These are phyloP conservation scores for Aphodius sticticus DNA, from an alignment of 2,888 invertebrate species.

Conservation along the genomic window DNA sequence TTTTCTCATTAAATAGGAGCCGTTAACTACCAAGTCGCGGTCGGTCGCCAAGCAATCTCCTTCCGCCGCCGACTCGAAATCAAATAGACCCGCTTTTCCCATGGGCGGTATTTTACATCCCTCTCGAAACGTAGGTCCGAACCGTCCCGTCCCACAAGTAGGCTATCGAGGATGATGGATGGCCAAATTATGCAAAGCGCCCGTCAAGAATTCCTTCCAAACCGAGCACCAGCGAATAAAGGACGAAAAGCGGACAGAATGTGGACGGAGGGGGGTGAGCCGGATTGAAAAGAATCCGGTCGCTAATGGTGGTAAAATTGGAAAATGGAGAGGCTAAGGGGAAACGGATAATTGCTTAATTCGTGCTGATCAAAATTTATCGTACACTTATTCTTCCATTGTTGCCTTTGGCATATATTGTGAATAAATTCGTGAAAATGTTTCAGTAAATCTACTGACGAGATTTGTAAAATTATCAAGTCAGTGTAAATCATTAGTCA, in stretches of 20 bases:
- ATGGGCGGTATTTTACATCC: neutral
- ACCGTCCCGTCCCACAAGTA: neutral
- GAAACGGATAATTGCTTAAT: neutral
- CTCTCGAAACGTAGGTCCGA: neutral
- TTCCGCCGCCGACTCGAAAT: neutral
- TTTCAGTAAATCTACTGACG: no score
- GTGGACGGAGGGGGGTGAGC: neutral
- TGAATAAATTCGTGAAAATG: no score
- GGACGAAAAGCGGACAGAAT: neutral
- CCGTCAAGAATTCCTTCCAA: neutral
- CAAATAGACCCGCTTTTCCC: neutral
- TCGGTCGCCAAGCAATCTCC: neutral
- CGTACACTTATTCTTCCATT: neutral
- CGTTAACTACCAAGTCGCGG: conserved; percentile 4
- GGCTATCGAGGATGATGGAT: neutral
- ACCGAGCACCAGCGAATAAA: neutral
- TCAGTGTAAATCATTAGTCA: no score
- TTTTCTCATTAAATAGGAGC: neutral
- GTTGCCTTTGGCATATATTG: no score
- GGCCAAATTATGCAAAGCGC: neutral
- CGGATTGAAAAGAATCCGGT: neutral
- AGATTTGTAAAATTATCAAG: no score
- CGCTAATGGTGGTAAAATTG: neutral
- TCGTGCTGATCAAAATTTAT: neutral
- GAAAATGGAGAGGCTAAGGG: neutral